phyloP scores from a whole-genome alignment of 2,888 invertebrate species.

The Mimas tiliae region DNA sequence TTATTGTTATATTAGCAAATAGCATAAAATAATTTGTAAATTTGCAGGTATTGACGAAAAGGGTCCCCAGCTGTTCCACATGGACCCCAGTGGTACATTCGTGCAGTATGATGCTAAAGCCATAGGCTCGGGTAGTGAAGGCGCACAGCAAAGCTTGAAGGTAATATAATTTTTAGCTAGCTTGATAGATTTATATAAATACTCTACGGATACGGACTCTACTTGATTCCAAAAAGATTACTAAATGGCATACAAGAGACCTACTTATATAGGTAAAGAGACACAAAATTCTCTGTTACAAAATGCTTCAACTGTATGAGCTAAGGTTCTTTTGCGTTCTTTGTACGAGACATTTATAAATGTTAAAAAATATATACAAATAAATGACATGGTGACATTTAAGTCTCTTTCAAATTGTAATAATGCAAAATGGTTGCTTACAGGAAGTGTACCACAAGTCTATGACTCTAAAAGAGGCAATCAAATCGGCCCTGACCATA shows the following conservation, averaged over 20 bases:
- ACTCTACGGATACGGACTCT: no score
- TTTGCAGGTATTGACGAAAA: slow-evolving; percentile 91
- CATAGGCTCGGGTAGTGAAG: slow-evolving; percentile 99
- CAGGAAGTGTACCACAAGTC: slow-evolving; percentile 91
- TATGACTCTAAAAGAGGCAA: slow-evolving; percentile 97
- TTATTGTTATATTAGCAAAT: not conserved
- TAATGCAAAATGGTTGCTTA: slow-evolving; percentile 21
- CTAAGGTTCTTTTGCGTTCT: no score
- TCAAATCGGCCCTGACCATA: slow-evolving; percentile 95
- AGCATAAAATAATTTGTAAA: not conserved
- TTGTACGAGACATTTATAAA: no score
- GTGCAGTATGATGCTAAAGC: slow-evolving; percentile 99
- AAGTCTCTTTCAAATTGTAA: no score
- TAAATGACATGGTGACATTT: no score
- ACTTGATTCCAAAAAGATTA: no score
- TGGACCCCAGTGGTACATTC: slow-evolving; percentile 99
- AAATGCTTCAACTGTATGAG: no score
- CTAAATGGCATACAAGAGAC: no score
- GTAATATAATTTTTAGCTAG: slow-evolving; percentile 44
- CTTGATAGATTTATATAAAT: no score
- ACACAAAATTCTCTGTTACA: no score
- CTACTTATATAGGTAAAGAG: no score
- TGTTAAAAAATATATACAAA: no score
- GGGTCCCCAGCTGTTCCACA: slow-evolving; percentile 97
- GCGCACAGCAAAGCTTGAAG: slow-evolving; percentile 96